Evolutionary conservation across 2,113 vertebrate species (phyloP).

Genomic region (Callithrix jacchus): DNA sequence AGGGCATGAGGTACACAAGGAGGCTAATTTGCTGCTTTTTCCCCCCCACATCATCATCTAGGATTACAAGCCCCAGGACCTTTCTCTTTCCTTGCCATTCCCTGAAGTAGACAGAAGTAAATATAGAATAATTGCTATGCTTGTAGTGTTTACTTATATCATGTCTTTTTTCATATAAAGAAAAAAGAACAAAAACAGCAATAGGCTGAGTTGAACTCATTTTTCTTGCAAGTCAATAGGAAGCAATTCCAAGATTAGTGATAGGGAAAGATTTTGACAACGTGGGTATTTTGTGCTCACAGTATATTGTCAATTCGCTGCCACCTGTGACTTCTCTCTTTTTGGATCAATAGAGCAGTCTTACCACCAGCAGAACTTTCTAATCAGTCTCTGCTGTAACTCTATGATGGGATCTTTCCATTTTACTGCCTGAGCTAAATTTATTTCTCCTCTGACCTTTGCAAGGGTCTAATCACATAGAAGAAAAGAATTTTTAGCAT

Average conservation of each 20-base stretch:
- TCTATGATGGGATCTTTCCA: slow-evolving; percentile 50
- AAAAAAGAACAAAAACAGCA: slow-evolving; percentile 67
- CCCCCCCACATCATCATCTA: accelerated
- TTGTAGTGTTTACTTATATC: slow-evolving; percentile 7
- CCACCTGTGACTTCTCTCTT: slow-evolving; percentile 54
- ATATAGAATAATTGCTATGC: background rate
- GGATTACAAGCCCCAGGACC: background rate
- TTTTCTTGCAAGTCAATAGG: slow-evolving; percentile 69
- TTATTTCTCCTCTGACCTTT: slow-evolving; percentile 71
- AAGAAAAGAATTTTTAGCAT: slow-evolving; percentile 51
- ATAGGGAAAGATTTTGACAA: slow-evolving; percentile 63
- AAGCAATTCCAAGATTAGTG: slow-evolving; percentile 62
- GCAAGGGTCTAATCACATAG: slow-evolving; percentile 17
- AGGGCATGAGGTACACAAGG: accelerated
- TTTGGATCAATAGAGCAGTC: slow-evolving; percentile 60
- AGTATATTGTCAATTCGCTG: slow-evolving; percentile 33
- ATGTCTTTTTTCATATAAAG: slow-evolving; percentile 33
- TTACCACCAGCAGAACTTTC: slow-evolving; percentile 43
- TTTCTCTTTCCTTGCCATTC: background rate
- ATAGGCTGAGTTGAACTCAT: slow-evolving; percentile 22
- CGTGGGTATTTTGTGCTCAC: slow-evolving; percentile 58
- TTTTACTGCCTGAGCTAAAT: slow-evolving; percentile 35
- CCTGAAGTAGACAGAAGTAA: background rate
- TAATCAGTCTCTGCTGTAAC: slow-evolving; percentile 56
- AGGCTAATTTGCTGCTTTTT: background rate